Evolutionary conservation across 2,113 vertebrate species (phyloP), one percentile per base, ranked within the genome.

Genomic region (Ceyx melanurus): DNA sequence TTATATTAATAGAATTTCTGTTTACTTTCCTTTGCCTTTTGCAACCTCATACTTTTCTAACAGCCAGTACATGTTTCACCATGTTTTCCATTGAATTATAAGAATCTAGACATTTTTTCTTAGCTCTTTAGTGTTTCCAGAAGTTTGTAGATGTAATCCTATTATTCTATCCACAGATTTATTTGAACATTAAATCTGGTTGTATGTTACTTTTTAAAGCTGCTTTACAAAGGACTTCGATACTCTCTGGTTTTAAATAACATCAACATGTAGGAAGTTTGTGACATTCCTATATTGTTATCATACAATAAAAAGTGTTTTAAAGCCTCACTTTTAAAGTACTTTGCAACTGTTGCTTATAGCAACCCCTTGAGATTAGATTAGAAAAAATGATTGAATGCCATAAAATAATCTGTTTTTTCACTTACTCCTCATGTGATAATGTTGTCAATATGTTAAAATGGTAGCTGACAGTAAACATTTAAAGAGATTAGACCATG

Each of bases 21-120:
- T 86, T 86, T 86, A 65, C 33, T 73, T 86, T 92, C 28, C 16
- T 66, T 86, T 93, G 33, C 13, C 6, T 92, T 86, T 86, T 91
- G 31, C 25, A 71, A 14, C 8, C 5, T 77, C 46, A 62, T 71
- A 54, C 10, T 88, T 86, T 20, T 71, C n/a, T 45, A 64, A 64
- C 29, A 54, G 8, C 25, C 46, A 43, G 25, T 57, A 40, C 10
- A 22, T 2, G 1, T 62, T 53, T 21, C n/a, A 73, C 26, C 20
- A 9, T 50, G 17, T 80, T 88, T 83, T 77, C 40, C 25, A 23
- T 16, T 65, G 68, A 80, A 40, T 25, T 65, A n/a, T 35, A 23
- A 43, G 31, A 70, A 33, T 68, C 19, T 61, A 58, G 14, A 6
- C 8, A 7, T 61, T 62, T 91, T 54, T 82, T 56, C 75, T 57